Evolutionary conservation across 2,888 invertebrate species (phyloP).

Genomic region (Tiphia femorata): DNA sequence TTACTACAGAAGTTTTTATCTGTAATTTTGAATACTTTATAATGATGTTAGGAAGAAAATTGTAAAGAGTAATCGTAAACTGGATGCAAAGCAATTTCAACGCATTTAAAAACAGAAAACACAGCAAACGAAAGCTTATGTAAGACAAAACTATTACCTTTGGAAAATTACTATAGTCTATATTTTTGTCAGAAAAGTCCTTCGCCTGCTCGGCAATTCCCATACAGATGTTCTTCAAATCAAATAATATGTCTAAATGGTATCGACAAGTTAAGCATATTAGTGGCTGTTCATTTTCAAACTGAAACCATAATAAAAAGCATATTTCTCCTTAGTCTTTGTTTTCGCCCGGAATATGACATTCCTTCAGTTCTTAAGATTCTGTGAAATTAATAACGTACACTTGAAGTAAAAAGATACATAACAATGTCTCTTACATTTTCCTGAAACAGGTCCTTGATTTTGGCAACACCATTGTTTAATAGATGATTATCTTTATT

Average conservation of each 20-base stretch:
- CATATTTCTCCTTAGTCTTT: too few relatives aligned
- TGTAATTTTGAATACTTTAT: too few relatives aligned
- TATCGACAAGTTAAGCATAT: constrained; percentile 62
- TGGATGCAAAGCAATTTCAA: not conserved
- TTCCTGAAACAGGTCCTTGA: constrained; percentile 47
- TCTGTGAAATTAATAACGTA: constrained; percentile 2
- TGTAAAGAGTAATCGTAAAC: too few relatives aligned
- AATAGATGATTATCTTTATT: constrained; percentile 36
- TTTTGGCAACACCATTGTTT: constrained; percentile 42
- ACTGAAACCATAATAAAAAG: too few relatives aligned
- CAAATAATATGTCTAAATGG: constrained; percentile 58
- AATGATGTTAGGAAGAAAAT: too few relatives aligned
- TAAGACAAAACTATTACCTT: constrained; percentile 48
- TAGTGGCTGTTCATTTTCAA: constrained; percentile 2
- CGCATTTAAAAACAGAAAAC: not conserved
- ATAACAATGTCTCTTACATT: constrained; percentile 44
- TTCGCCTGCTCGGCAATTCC: constrained; percentile 39
- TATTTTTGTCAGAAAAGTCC: constrained; percentile 32
- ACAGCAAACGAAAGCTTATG: not conserved
- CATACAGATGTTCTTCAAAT: constrained; percentile 51
- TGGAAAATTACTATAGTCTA: constrained; percentile 41
- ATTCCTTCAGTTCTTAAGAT: not conserved
- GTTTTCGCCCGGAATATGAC: not conserved
- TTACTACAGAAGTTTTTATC: constrained; percentile 56
- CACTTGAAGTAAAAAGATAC: not conserved